phyloP scores from a whole-genome alignment of 2,113 vertebrate species.

The Rafetus swinhoei region DNA sequence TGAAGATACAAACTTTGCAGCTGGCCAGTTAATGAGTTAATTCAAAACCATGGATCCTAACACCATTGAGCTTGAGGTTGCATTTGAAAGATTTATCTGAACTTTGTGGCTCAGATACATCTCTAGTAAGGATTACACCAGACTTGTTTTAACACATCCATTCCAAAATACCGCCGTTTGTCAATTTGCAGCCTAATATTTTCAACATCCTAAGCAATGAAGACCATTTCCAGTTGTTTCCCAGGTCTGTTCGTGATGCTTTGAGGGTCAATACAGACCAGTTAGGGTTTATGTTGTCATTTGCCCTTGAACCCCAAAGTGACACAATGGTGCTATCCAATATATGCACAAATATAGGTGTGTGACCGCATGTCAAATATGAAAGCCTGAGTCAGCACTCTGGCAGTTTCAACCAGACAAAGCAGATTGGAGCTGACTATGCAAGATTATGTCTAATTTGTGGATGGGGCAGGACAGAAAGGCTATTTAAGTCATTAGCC shows the following conservation, averaged over 20 bases:
- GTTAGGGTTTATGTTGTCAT: not conserved
- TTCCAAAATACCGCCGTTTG: not conserved
- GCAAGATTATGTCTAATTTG: too few relatives aligned
- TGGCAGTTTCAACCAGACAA: too few relatives aligned
- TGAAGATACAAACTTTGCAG: not conserved
- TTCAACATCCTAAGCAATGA: conserved; percentile 23
- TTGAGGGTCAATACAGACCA: not conserved
- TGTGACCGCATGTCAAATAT: too few relatives aligned
- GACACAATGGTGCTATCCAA: not conserved
- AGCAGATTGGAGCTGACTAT: too few relatives aligned
- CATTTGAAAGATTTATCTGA: not conserved
- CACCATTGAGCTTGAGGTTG: not conserved
- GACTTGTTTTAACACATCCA: not conserved
- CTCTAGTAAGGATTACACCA: not conserved
- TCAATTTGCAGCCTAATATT: not conserved
- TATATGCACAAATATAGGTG: not conserved
- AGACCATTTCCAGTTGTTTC: not conserved
- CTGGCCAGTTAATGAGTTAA: not conserved
- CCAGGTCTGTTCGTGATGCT: not conserved
- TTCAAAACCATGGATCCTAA: not conserved
- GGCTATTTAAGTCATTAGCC: too few relatives aligned
- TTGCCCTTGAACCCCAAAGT: not conserved
- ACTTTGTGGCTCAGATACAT: not conserved
- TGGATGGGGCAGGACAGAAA: too few relatives aligned
- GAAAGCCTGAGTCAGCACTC: too few relatives aligned